These are phyloP conservation scores for Steinernema carpocapsae DNA, from an alignment of 2,888 invertebrate genomes.

Conservation along the genomic window DNA sequence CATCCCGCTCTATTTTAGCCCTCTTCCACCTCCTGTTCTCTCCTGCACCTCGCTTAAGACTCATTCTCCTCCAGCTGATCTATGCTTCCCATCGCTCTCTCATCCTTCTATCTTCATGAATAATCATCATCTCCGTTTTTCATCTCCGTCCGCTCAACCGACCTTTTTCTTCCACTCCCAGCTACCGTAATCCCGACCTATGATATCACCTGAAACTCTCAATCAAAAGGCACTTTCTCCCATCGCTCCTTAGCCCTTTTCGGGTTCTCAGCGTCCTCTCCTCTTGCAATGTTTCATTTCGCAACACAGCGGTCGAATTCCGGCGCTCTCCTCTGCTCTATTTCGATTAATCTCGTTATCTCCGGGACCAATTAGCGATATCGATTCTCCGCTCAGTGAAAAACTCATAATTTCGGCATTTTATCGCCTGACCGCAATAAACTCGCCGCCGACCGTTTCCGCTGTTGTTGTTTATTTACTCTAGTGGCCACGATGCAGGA, in stretches of 20 bases:
- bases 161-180: too few relatives aligned
- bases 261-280: too few relatives aligned
- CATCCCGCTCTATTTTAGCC: background rate
- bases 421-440: background rate
- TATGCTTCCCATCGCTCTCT: background rate
- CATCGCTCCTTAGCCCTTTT: background rate
- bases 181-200: background rate
- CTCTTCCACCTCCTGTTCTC: background rate
- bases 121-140: background rate
- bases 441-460: background rate
- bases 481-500: background rate
- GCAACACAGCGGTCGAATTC: background rate
- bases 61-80: background rate
- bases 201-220: background rate
- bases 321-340: background rate
- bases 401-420: background rate
- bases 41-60: background rate
- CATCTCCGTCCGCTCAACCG: background rate
- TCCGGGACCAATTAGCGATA: background rate
- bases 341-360: background rate
- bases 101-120: background rate
- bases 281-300: background rate
- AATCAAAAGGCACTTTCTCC: background rate
- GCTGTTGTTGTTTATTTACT: background rate
- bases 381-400: background rate